Percentiles rank a stretch among this genome's conserved stretches.
Evolutionary conservation across 2,888 invertebrate genomes (phyloP).

Genomic region (Plutella xylostella): DNA sequence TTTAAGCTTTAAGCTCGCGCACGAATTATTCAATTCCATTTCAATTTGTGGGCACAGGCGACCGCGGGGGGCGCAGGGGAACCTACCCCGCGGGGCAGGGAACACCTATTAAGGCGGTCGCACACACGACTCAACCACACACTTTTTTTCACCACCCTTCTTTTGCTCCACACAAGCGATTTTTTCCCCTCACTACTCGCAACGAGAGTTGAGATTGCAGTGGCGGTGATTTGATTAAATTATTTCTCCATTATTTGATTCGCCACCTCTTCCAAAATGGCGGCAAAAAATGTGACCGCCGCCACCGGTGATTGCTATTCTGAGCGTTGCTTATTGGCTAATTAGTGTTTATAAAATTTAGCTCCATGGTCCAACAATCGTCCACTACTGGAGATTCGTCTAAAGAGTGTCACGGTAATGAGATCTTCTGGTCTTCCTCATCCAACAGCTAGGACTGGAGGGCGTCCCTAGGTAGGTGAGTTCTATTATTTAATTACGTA

Average conservation of each 20-base stretch:
- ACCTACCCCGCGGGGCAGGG: constrained; percentile 19
- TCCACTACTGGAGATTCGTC: no score
- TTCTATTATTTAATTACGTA: no score
- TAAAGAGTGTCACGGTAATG: no score
- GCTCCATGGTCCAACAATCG: no score
- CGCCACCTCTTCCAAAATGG: constrained; percentile 67
- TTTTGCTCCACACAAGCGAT: constrained; percentile 24
- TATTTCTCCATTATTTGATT: constrained; percentile 66
- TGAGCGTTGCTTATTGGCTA: no score
- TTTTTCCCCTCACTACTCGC: constrained; percentile 35
- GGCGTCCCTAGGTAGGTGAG: no score
- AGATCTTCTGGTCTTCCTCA: no score
- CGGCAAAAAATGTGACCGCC: constrained; percentile 34
- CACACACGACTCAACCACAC: constrained; percentile 48
- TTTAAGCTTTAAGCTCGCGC: no score
- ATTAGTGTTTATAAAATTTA: no score
- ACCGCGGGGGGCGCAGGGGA: constrained; percentile 15
- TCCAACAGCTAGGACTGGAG: no score
- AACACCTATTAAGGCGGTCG: constrained; percentile 39
- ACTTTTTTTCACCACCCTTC: constrained; percentile 49
- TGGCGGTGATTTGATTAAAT: constrained; percentile 46
- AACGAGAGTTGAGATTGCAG: constrained; percentile 30
- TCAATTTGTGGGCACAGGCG: constrained; percentile 43
- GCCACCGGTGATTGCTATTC: no score
- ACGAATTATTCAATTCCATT: constrained; percentile 64